Percentiles rank a stretch among this genome's conserved stretches.
These are phyloP conservation scores for Triplophysa rosa DNA, from an alignment of 2,113 vertebrate species.

Conservation along the genomic window DNA sequence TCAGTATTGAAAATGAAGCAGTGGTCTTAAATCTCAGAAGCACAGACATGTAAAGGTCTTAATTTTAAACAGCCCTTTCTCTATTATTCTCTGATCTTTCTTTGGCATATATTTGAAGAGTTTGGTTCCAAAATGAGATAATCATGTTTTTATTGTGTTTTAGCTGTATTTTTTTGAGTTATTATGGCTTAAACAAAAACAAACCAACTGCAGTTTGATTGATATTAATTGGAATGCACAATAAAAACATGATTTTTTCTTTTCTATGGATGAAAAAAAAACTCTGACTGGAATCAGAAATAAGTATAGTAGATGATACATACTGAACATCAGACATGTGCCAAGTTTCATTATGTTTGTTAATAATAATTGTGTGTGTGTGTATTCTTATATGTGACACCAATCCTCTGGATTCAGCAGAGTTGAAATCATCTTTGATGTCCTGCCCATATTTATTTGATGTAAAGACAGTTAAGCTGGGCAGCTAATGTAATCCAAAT, in stretches of 20 bases:
- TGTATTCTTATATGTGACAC: slow-evolving; percentile 23
- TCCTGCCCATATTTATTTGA: slow-evolving; percentile 46
- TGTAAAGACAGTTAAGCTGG: slow-evolving; percentile 37
- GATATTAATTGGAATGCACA: no score
- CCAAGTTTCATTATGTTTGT: background rate
- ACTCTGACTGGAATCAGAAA: no score
- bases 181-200: no score
- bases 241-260: no score
- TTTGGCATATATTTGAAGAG: no score
- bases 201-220: no score
- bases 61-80: background rate
- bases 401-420: slow-evolving; percentile 26
- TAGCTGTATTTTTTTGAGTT: no score
- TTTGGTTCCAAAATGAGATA: no score
- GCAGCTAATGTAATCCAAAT: slow-evolving; percentile 42
- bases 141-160: no score
- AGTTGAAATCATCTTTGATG: slow-evolving; percentile 40
- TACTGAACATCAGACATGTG: background rate
- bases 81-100: background rate
- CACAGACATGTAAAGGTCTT: background rate
- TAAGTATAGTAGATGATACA: slow-evolving; percentile 4
- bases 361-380: background rate
- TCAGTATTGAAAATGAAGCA: slow-evolving; percentile 24
- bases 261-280: no score
- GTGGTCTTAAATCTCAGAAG: background rate